Conservation (phyloP, 2,113 vertebrate species). For the Pteruthius melanotis region DNA sequence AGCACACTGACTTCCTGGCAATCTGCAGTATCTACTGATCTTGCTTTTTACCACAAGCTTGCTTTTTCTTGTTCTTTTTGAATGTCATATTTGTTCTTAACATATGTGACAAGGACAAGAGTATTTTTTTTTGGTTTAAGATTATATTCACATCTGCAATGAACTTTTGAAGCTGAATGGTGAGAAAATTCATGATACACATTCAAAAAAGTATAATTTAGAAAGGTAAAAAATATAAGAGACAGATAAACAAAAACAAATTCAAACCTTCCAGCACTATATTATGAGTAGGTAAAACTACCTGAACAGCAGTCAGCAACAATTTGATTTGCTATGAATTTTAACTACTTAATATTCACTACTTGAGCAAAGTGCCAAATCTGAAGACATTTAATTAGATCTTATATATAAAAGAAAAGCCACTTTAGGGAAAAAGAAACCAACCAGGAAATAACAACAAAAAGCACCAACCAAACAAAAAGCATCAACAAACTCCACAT, state of each 20-base stretch:
- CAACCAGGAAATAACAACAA: not conserved
- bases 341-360: not conserved
- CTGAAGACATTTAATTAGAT: not conserved
- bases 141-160: not conserved
- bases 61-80: not conserved
- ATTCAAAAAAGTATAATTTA: not conserved
- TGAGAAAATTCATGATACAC: not conserved
- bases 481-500: not conserved
- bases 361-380: not conserved
- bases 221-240: not conserved
- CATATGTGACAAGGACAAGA: not conserved
- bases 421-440: fast-evolving
- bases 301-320: not conserved
- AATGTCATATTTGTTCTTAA: not conserved
- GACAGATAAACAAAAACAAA: not conserved
- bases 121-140: not conserved
- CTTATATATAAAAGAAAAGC: not conserved
- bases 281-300: not conserved
- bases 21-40: not conserved
- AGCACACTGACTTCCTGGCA: not conserved
- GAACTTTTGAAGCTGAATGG: not conserved
- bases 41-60: not conserved
- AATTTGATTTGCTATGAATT: not conserved
- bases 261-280: not conserved
- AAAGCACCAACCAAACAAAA: not conserved